phyloP scores from a whole-genome alignment of 2,797 vertebrate genomes.

The Typhlichthys eigenmanni region DNA sequence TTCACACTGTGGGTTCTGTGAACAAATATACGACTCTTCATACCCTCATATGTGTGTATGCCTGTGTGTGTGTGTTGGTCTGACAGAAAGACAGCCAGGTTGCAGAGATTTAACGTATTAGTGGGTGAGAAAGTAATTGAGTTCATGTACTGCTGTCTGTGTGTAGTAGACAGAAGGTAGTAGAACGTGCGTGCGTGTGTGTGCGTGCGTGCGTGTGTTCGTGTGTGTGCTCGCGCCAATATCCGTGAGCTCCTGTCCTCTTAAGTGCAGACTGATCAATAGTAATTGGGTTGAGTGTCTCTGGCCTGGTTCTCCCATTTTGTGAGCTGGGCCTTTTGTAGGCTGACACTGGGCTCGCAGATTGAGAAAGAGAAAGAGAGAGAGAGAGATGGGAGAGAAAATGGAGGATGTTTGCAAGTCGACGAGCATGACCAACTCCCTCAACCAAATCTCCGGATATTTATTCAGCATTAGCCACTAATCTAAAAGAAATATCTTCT shows the following conservation, averaged over 20 bases:
- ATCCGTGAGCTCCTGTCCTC: constrained; percentile 34
- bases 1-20: too few relatives aligned
- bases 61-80: too few relatives aligned
- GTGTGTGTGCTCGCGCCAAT: constrained; percentile 42
- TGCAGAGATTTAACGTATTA: too few relatives aligned
- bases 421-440: constrained; percentile 74
- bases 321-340: constrained; percentile 64
- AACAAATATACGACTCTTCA: too few relatives aligned
- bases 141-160: neutral
- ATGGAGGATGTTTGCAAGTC: constrained; percentile 78
- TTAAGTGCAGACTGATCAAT: constrained; percentile 73
- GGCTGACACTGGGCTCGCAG: constrained; percentile 50
- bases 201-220: constrained; percentile 10
- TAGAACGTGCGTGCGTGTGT: neutral
- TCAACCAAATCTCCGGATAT: constrained; percentile 77
- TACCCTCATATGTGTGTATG: too few relatives aligned
- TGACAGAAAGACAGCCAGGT: too few relatives aligned
- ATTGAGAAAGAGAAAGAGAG: constrained; percentile 41
- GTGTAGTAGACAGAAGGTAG: neutral
- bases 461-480: constrained; percentile 77
- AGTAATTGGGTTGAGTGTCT: constrained; percentile 78
- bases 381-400: constrained; percentile 56
- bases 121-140: too few relatives aligned
- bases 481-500: constrained; percentile 66
- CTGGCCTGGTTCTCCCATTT: constrained; percentile 62